Conservation (phyloP, 2,113 vertebrate species). For the Mixornis gularis region DNA sequence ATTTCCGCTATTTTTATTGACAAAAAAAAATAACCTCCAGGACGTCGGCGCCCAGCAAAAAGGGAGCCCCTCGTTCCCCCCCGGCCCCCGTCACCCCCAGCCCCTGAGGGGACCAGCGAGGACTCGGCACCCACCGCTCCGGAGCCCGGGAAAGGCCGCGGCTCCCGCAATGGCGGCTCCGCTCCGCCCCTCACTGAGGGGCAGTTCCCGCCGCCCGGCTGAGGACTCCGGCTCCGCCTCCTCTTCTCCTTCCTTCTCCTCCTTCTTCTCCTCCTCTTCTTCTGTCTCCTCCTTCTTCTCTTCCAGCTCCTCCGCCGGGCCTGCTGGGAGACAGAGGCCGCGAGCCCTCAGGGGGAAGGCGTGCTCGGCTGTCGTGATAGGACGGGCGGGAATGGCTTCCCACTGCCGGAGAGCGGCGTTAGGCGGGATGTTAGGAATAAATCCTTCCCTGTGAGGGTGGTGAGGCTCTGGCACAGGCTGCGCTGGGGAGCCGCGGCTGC, state of each 20-base stretch:
- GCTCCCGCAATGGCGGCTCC: neutral
- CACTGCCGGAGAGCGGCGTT: rapidly evolving
- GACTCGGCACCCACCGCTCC: neutral
- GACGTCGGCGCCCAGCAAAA: neutral
- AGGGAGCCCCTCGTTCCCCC: neutral
- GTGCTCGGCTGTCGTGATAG: rapidly evolving
- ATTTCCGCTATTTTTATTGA: neutral
- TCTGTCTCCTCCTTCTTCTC: neutral
- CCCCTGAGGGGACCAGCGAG: neutral
- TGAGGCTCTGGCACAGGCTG: neutral
- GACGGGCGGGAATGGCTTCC: rapidly evolving
- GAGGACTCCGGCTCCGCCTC: neutral
- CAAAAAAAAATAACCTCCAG: neutral
- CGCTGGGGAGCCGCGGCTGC: rapidly evolving
- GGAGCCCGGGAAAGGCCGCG: neutral
- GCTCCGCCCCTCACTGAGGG: neutral
- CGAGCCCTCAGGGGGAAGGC: neutral
- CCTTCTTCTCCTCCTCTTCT: neutral
- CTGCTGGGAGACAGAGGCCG: neutral
- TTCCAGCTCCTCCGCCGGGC: neutral
- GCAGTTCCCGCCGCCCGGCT: neutral
- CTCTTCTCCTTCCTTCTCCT: neutral
- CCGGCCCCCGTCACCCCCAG: neutral
- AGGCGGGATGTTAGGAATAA: rapidly evolving
- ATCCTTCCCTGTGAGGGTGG: neutral